Percentiles rank a stretch among this genome's conserved stretches.
These are phyloP conservation scores for Paracentrotus lividus DNA, from an alignment of 53 echinoderm and acorn worm genomes.

Conservation along the genomic window DNA sequence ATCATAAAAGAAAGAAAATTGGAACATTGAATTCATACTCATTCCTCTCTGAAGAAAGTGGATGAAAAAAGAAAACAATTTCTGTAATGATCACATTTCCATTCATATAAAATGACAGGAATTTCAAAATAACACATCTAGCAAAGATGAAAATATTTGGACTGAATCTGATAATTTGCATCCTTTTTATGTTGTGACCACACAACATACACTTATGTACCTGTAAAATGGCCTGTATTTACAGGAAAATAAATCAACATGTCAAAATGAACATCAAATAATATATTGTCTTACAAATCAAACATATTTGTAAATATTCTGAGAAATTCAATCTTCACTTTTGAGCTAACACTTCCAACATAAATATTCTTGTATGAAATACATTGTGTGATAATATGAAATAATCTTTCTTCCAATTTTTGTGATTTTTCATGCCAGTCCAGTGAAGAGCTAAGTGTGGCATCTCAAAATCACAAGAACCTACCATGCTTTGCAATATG, in stretches of 20 bases:
- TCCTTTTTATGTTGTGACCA: neutral
- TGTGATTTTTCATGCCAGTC: slow-evolving; percentile 49
- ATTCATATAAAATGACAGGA: neutral
- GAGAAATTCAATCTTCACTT: neutral
- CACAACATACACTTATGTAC: neutral
- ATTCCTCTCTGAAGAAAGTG: slow-evolving; percentile 37
- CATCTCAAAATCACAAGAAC: slow-evolving; percentile 34
- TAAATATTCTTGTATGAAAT: neutral
- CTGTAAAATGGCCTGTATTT: neutral
- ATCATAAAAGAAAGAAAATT: slow-evolving; percentile 7
- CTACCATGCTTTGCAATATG: neutral
- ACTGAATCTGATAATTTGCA: neutral
- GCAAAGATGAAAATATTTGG: neutral
- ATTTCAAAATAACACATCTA: neutral
- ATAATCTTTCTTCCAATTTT: neutral
- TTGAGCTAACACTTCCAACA: neutral
- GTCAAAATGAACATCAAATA: neutral
- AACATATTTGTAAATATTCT: neutral
- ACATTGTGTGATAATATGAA: slow-evolving; percentile 15
- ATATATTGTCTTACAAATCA: neutral
- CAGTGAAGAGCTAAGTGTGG: neutral
- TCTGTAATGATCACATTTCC: neutral
- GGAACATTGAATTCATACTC: slow-evolving; percentile 25
- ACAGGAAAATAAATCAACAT: neutral
- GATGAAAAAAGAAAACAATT: slow-evolving; percentile 12